Base-by-base conservation (phyloP, 2,888 invertebrate genomes). In the Trissolcus brochymenae region DNA sequence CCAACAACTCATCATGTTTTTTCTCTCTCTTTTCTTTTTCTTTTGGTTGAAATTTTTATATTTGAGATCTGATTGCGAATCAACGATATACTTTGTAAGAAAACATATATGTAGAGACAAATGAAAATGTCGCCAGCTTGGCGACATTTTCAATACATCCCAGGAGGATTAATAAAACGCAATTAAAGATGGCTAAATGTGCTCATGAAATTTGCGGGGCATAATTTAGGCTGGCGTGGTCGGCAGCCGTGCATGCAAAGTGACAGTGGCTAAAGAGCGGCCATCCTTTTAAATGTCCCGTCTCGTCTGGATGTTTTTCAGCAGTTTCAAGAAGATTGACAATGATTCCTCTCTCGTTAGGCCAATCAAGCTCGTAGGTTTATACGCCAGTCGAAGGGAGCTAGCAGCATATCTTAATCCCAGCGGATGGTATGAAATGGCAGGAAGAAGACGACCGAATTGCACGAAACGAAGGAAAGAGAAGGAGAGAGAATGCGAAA, bases 371-470 rank as follows among this genome's bases (percentile, higher is more conserved):
- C 76, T 72, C 21, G 67, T 61, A 25, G 54, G 62, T 59, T 60
- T 50, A 49, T 72, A 54, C 9, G 19, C 43, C 61, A 46, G 55
- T n/a, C 55, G 50, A 50, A 7, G n/a, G 29, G 46, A 25, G 13
- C 13, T 43, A 13, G 17, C 17, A 51, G 55, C 59, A 49, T 75
- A 75, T 78, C 79, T 79, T 75, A 79, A 79, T 79, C 70, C 64
- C 66, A 51, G 25, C 43, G 54, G 68, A 59, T 62, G 35, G 35
- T 11, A 35, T 11, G 25, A 25, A 25, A 25, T 25, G 6, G 25
- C 25, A 54, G 57, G 70, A 70, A 64, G 60, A 9, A 16, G 14
- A 19, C 14, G 11, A 16, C 57, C 60, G 55, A 67, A 68, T 61
- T 41, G 59, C 53, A 29, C 60, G 50, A 70, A 17, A 41, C 66